Conservation (phyloP, 2,888 invertebrate genomes). For the Lathronympha strigana region DNA sequence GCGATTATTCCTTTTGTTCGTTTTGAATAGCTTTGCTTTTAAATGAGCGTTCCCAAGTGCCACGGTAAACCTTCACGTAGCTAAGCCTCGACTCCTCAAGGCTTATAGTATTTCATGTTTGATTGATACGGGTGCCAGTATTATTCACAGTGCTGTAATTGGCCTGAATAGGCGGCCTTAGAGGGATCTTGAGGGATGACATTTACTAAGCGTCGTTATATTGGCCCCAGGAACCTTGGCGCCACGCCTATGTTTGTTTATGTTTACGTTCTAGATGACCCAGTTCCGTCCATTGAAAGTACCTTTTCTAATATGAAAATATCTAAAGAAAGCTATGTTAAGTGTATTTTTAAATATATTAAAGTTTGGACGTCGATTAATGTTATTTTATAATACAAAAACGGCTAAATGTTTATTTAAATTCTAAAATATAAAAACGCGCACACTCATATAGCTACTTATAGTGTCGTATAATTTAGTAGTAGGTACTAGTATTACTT, state of each 20-base stretch:
- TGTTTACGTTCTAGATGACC: slow-evolving; percentile 55
- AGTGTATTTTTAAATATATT: neutral
- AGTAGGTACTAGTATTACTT: no score
- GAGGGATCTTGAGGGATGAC: slow-evolving; percentile 41
- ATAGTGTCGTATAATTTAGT: no score
- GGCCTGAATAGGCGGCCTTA: slow-evolving; percentile 40
- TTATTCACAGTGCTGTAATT: slow-evolving; percentile 32
- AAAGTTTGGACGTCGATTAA: neutral
- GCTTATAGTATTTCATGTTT: slow-evolving; percentile 28
- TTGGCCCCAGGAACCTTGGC: slow-evolving; percentile 59
- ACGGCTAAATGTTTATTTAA: neutral
- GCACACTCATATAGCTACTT: no score
- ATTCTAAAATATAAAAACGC: no score
- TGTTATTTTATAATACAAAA: neutral
- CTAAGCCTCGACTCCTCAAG: slow-evolving; percentile 15
- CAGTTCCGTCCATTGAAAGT: slow-evolving; percentile 36
- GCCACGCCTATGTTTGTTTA: slow-evolving; percentile 58
- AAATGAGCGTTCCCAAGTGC: slow-evolving; percentile 1
- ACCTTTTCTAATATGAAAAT: slow-evolving; percentile 26
- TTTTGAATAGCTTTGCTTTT: neutral
- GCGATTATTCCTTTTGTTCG: neutral
- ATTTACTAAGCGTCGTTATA: slow-evolving; percentile 53
- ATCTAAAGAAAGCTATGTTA: neutral
- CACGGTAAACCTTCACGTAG: slow-evolving; percentile 16
- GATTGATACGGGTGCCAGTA: slow-evolving; percentile 28